Evolutionary conservation across 2,888 invertebrate genomes (phyloP), one percentile per base, ranked within the genome.

Genomic region (Pharmacophagus antenor): DNA sequence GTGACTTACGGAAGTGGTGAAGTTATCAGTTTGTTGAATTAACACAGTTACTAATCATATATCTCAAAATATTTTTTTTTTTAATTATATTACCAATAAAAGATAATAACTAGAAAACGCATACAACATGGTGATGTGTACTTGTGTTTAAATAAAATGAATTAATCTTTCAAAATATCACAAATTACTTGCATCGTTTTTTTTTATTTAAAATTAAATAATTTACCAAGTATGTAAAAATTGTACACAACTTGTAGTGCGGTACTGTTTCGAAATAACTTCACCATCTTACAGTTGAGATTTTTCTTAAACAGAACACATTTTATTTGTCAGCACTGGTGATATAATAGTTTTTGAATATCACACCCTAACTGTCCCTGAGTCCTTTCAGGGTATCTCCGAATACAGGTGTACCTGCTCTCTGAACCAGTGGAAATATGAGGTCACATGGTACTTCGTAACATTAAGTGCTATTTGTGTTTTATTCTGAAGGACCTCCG

Each of bases 391-490:
- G 74, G 94, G 93, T 82, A 94, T 93, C 85, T 94, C 93, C 10
- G 94, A 94, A 75, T 94, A 92, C 31, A 93, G 89, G 79, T 95
- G 94, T 41, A 95, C 94, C 92, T 97, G 95, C 85, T 96, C 92
- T 79, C 95, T 93, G 68, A 95, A 92, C 94, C 95, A 95, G 73
- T 93, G 92, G 76, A 94, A 95, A 72, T 94, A 95, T 66, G 94
- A 91, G 8, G 92, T 86, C 57, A 95, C 93, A 62, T 93, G 93
- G 67, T 89, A 84, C 69, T 93, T 92, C 17, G 95, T 95, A 61
- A 93, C 92, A 70, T 95, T 94, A 15, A 95, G 85, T 0, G 94
- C 94, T 47, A 91, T 84, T 62, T 92, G 82, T 0, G 94, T 93
- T 63, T 94, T 94, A 82, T 92, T 94, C 68, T 94, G 94, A 55